A percentile compares a stretch with the other conserved stretches of the same genome.
Conservation (phyloP, 92 coral and sea anemone species). For the Porites cylindrica region DNA sequence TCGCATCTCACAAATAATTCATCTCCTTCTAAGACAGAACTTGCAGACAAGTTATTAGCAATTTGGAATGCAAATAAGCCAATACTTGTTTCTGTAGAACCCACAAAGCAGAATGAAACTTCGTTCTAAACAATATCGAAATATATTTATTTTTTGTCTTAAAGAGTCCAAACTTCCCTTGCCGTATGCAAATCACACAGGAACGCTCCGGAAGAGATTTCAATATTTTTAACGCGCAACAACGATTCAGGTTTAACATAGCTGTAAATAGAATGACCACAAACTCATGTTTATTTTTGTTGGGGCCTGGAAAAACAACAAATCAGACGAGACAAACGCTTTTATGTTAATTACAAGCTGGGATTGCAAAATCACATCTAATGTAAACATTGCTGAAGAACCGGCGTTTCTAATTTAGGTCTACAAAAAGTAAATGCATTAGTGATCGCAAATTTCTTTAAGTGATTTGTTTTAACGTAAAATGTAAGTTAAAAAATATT, state of each 20-base stretch:
- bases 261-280: not conserved
- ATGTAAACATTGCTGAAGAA: not conserved
- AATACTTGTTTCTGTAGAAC: slow-evolving; percentile 12
- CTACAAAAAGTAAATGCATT: not conserved
- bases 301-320: not conserved
- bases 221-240: not conserved
- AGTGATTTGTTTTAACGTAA: not conserved
- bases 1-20: slow-evolving; percentile 44
- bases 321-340: not conserved
- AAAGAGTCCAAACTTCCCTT: not conserved
- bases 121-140: not conserved
- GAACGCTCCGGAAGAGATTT: not conserved
- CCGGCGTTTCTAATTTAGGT: not conserved
- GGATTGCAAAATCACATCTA: not conserved
- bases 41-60: slow-evolving; percentile 22
- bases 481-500: not conserved
- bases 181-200: slow-evolving; percentile 1
- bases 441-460: not conserved
- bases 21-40: slow-evolving; percentile 16
- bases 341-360: not conserved
- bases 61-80: slow-evolving; percentile 11
- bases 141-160: not conserved
- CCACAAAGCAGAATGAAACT: slow-evolving; percentile 19
- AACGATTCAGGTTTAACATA: not conserved
- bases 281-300: not conserved